Base-by-base conservation (phyloP, 2,888 invertebrate genomes). In the Xylota segnis region DNA sequence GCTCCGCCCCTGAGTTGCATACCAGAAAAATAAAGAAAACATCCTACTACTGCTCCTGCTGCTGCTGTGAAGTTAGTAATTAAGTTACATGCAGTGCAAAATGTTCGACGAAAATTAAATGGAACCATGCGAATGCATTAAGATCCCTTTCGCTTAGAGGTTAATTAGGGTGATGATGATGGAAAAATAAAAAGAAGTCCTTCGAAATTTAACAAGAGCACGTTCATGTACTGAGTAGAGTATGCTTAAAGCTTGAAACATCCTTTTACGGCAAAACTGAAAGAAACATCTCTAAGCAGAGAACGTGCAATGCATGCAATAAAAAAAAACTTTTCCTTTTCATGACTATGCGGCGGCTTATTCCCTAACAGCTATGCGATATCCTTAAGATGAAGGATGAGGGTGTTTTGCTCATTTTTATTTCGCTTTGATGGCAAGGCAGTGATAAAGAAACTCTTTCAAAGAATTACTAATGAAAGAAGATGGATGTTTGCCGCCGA, bases 81-180 rank as follows among this genome's bases (percentile, higher is more conserved):
- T 65, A 50, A 47, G 47, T 65, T 65, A 32, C 65, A 66, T 50
- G 50, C 40, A 40, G 65, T 6, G 12, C 34, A 50, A 65, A 34
- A 65, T 50, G 10, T 32, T 65, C 47, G 65, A 50, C 7, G 37
- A 32, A 34, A 65, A 50, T 65, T 50, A 65, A 47, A 34, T 50
- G 34, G 47, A 50, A 34, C 47, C 47, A 16, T 47, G 65, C 47
- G 65, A 65, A 34, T 65, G 50, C 34, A 50, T 45, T 29, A 47
- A 12, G 32, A 47, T 32, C 47, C 47, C 16, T 32, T 32, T 65
- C 47, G 18, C 27, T 61, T 5, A 45, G 45, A 61, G 29, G 61
- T 50, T 66, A 66, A 66, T 66, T 34, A 50, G 34, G 32, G 50
- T 66, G 45, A 32, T 29, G 6, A 6, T 16, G 32, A 5, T 4